Evolutionary conservation across 2,113 vertebrate genomes (phyloP).

Genomic region (Rhea americana): DNA sequence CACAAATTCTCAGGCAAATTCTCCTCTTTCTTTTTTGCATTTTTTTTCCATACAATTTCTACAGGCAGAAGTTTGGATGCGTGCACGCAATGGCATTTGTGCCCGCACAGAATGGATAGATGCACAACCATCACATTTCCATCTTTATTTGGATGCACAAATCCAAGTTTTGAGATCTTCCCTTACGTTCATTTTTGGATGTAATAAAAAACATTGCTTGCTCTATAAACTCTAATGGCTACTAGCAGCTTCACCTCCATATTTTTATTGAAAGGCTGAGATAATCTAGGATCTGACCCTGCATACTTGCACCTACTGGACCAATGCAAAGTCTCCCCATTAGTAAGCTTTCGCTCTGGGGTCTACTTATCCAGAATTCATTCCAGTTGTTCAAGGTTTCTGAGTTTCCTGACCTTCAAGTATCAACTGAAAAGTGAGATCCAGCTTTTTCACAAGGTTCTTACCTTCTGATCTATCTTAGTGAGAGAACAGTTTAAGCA

Average conservation of each 20-base stretch:
- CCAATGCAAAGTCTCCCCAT: neutral
- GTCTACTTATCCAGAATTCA: neutral
- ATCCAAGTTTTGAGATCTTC: neutral
- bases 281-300: neutral
- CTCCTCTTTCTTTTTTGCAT: neutral
- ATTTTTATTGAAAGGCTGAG: neutral
- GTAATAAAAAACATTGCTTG: neutral
- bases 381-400: neutral
- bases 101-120: fast-evolving
- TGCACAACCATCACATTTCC: neutral
- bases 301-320: neutral
- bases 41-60: fast-evolving
- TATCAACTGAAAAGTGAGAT: neutral
- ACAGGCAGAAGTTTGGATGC: neutral
- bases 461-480: neutral
- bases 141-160: too few species aligned
- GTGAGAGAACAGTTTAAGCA: fast-evolving
- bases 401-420: neutral
- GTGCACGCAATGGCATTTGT: fast-evolving
- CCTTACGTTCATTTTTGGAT: neutral
- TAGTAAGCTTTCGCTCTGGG: neutral
- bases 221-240: neutral
- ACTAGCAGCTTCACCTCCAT: neutral
- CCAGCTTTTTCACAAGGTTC: neutral
- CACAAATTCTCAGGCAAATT: neutral